These are phyloP conservation scores for Caerostris extrusa DNA, from an alignment of 1,140 invertebrate species.

Conservation along the genomic window DNA sequence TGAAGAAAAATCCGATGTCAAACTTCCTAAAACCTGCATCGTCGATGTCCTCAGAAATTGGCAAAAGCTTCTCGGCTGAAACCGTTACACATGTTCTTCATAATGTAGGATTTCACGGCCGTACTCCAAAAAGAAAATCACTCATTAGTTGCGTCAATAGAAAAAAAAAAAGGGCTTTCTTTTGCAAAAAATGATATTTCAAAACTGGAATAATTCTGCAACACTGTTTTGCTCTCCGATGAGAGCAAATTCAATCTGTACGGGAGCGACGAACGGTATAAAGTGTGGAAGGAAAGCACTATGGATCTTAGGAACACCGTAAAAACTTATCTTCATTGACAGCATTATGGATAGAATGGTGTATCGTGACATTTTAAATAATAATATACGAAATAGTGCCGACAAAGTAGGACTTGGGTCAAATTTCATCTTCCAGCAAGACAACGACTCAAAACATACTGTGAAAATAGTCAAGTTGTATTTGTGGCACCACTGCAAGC, in stretches of 20 bases:
- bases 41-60: neutral
- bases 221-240: neutral
- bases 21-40: neutral
- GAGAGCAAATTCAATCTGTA: neutral
- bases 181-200: neutral
- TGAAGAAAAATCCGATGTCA: neutral
- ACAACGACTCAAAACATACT: neutral
- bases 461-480: neutral
- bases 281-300: neutral
- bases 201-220: neutral
- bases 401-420: neutral
- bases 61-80: neutral
- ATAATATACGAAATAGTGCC: neutral
- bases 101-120: neutral
- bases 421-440: neutral
- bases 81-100: neutral
- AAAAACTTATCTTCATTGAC: neutral
- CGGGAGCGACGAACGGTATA: neutral
- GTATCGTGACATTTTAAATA: neutral
- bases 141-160: neutral
- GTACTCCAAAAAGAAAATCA: neutral
- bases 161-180: neutral
- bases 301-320: neutral
- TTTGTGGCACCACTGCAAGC: neutral
- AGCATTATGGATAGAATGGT: neutral